These are phyloP conservation scores for Alectura lathami DNA, from an alignment of 2,113 vertebrate species.

Conservation along the genomic window DNA sequence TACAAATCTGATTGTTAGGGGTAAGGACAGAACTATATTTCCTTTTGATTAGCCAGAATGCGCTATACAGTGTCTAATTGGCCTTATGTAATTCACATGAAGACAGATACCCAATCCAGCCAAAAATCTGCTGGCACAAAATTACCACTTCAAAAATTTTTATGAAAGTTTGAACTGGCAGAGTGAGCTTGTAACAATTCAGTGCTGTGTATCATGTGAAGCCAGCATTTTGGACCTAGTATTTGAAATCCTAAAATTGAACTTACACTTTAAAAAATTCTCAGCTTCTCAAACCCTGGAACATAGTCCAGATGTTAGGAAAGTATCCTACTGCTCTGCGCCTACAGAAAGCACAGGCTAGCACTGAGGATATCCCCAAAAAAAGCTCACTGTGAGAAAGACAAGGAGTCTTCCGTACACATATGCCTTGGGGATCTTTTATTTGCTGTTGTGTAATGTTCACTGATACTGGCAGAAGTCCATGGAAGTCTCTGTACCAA, in stretches of 20 bases:
- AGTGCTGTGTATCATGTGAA: not conserved
- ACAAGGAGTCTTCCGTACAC: not conserved
- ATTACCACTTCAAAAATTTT: not conserved
- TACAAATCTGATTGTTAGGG: not conserved
- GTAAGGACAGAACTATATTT: not conserved
- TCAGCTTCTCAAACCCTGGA: fast-evolving
- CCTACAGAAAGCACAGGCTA: not conserved
- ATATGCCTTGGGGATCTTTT: not conserved
- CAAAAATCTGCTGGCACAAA: not conserved
- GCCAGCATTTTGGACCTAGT: not conserved
- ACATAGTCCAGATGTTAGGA: not conserved
- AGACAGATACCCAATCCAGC: not conserved
- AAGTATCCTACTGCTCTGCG: not conserved
- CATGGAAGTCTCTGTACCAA: not conserved
- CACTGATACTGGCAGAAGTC: not conserved
- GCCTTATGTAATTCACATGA: not conserved
- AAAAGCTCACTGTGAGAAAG: not conserved
- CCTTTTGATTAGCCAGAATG: not conserved
- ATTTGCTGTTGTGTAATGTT: not conserved
- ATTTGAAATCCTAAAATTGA: not conserved
- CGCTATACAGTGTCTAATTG: not conserved
- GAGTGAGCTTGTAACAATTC: not conserved
- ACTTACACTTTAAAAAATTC: not conserved
- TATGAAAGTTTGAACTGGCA: not conserved
- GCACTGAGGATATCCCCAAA: not conserved